Base-by-base conservation (phyloP, 35 echinoderm and acorn worm species). In the Ptychodera flava region DNA sequence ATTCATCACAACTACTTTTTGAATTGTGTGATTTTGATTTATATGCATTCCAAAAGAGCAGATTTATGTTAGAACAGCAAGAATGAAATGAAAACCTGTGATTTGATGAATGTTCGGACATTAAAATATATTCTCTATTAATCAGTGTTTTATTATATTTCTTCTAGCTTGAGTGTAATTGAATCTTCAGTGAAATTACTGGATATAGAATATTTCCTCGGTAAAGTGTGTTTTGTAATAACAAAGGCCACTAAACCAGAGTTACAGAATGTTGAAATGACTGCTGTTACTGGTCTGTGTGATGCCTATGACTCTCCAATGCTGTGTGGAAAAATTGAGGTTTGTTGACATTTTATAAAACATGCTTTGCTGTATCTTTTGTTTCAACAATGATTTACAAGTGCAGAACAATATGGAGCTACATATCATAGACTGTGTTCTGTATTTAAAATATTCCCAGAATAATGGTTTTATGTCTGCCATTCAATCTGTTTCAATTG, bases 301-400 rank as follows among this genome's bases (percentile, higher is more conserved):
- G 92, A 97, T 90, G 83, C 95, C 0, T 91, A 91, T 34, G 83
- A 97, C 37, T 94, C 92, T 22, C 95, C 90, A 22, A 90, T 97
- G 95, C 77, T 97, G 15, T 94, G 86, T 36, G 90, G 83, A 75
- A 90, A 84, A 45, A 75, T 94, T 27, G 77, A 97, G 87, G 95
- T 97, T 77, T 84, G 82, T 80, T 36, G n/a, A n/a, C n/a, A 64
- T 82, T 31, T 36, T 31, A 82, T 16, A 35, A 38, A 16, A 36
- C 29, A n/a, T n/a, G n/a, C n/a, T n/a, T n/a, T n/a, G n/a, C n/a
- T n/a, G n/a, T n/a, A n/a, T n/a, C n/a, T n/a, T n/a, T n/a, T n/a
- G n/a, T n/a, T 79, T 1, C 1, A 36, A 37, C 29, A n/a, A 16
- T 38, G 16, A 1, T 30, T 16, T n/a, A n/a, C 33, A 28, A 0